Percentiles rank a stretch among this genome's conserved stretches.
phyloP scores from a whole-genome alignment of 2,797 vertebrate species.

The Enteromius thamalakanensis region DNA sequence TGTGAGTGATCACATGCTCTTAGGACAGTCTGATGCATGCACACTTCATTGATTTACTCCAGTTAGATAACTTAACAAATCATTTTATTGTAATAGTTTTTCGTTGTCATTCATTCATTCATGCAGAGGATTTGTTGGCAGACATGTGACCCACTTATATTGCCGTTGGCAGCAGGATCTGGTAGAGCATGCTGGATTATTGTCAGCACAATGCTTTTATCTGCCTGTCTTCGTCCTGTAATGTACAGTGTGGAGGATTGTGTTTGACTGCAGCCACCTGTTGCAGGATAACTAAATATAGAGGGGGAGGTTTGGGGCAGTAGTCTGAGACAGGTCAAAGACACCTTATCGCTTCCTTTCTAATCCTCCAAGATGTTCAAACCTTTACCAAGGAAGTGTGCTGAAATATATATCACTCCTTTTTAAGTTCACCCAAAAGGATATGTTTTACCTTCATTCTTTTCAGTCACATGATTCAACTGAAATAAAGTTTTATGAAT shows the following conservation, averaged over 20 bases:
- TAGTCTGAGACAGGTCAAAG: conserved; percentile 56
- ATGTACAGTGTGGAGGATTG: conserved; percentile 80
- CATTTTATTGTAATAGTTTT: neutral
- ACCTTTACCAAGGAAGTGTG: neutral
- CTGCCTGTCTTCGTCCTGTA: conserved; percentile 77
- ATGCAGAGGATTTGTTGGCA: conserved; percentile 27
- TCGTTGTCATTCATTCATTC: conserved; percentile 2
- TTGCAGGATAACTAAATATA: conserved; percentile 82
- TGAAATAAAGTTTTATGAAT: conserved; percentile 83
- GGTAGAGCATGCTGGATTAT: conserved; percentile 58
- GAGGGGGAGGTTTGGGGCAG: neutral
- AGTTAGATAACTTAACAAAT: conserved; percentile 12
- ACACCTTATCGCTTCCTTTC: conserved; percentile 74
- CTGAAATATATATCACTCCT: conserved; percentile 30
- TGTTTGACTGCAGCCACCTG: conserved; percentile 82
- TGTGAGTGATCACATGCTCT: neutral
- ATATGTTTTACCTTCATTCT: conserved; percentile 70
- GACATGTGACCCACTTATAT: conserved; percentile 26
- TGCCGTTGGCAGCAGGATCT: conserved; percentile 61
- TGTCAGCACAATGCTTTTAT: conserved; percentile 52
- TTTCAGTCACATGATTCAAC: conserved; percentile 90
- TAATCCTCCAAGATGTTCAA: conserved; percentile 19
- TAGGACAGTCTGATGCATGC: neutral
- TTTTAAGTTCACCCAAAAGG: conserved; percentile 81
- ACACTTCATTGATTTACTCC: conserved; percentile 1